Conservation (phyloP, 2,113 vertebrate genomes). For the Penelope pileata region DNA sequence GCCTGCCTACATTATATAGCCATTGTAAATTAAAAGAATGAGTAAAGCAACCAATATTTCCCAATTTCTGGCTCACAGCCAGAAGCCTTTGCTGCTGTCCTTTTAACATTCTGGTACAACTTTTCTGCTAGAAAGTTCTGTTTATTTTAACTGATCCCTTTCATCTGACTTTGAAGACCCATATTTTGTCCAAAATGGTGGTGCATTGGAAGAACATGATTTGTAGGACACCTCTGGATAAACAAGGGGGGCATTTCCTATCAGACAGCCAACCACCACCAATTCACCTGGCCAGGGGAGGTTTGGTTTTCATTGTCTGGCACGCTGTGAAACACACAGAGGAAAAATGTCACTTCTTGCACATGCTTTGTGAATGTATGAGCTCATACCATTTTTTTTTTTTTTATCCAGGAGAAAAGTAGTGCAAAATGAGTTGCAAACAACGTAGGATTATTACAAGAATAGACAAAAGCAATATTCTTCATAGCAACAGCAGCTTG, state of each 20-base stretch:
- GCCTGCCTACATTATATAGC: neutral
- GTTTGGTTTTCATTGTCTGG: neutral
- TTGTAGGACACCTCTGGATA: constrained; percentile 5
- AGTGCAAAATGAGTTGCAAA: neutral
- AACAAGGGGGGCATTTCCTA: neutral
- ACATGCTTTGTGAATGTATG: neutral
- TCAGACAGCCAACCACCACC: neutral
- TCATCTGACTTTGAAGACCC: neutral
- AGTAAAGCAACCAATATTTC: neutral
- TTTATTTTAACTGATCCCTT: neutral
- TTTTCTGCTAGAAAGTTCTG: constrained; percentile 7
- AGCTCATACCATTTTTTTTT: neutral
- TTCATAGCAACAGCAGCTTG: neutral
- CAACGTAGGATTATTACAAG: neutral
- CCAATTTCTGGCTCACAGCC: neutral
- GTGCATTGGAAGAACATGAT: neutral
- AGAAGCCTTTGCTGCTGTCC: neutral
- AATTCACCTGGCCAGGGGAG: neutral
- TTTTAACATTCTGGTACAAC: neutral
- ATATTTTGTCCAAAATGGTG: neutral
- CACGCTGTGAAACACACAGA: neutral
- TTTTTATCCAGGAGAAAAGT: neutral
- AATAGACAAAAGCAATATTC: neutral
- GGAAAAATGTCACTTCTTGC: neutral
- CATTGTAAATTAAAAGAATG: neutral